A percentile compares a stretch with the other conserved stretches of the same genome.
Conservation (phyloP, 1,140 invertebrate species). For the Lysiphlebus fabarum region DNA sequence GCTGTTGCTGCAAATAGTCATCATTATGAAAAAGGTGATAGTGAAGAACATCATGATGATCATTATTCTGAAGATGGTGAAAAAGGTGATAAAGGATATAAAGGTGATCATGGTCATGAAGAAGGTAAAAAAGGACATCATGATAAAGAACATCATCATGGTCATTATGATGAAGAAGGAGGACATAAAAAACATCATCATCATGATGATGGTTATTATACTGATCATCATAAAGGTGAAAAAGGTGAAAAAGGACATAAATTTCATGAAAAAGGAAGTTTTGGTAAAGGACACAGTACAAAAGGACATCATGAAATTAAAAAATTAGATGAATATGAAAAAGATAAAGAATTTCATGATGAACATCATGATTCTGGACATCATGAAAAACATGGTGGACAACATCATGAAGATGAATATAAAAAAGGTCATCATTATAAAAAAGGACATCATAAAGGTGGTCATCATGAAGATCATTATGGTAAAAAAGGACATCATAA, state of each 20-base stretch:
- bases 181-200: conserved; percentile 48
- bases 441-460: conserved; percentile 52
- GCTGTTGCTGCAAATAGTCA: conserved; percentile 18
- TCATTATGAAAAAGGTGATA: conserved; percentile 39
- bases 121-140: conserved; percentile 51
- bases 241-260: conserved; percentile 44
- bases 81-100: conserved; percentile 47
- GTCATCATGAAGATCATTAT: conserved; percentile 54
- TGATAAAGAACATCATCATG: conserved; percentile 46
- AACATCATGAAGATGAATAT: conserved; percentile 41
- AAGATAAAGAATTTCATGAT: conserved; percentile 56
- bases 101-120: conserved; percentile 49
- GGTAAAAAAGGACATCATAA: conserved; percentile 59
- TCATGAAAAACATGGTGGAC: conserved; percentile 47
- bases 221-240: conserved; percentile 44
- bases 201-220: conserved; percentile 45
- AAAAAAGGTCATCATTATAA: conserved; percentile 53
- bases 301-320: conserved; percentile 55
- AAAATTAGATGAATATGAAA: conserved; percentile 56
- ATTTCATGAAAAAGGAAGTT: conserved; percentile 49
- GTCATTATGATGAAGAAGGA: conserved; percentile 46
- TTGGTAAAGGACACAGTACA: conserved; percentile 54
- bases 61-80: conserved; percentile 39
- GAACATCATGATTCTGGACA: conserved; percentile 52
- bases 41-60: conserved; percentile 37